Conservation (phyloP, 2,888 invertebrate species). For the Hyles lineata region DNA sequence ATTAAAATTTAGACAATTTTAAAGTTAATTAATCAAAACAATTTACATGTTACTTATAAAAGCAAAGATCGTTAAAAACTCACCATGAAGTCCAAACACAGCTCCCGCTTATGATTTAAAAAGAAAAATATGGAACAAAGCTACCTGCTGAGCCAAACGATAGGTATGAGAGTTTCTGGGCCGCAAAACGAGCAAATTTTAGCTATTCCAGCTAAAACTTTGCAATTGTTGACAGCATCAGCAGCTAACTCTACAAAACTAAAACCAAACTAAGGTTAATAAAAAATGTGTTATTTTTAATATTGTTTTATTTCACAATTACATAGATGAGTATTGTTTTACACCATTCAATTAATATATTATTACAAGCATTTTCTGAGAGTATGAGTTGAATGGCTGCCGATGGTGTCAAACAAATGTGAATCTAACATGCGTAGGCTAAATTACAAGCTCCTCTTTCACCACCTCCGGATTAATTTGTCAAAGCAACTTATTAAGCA, state of each 20-base stretch:
- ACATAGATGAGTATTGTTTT: background rate
- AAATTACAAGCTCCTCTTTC: background rate
- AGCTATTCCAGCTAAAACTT: too few species aligned
- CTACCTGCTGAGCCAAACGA: background rate
- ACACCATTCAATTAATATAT: too few species aligned
- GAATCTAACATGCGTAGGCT: background rate
- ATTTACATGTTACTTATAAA: background rate
- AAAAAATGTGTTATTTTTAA: slow-evolving; percentile 3
- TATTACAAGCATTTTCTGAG: background rate
- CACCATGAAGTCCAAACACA: background rate
- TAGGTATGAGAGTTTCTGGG: too few species aligned
- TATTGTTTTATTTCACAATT: slow-evolving; percentile 3
- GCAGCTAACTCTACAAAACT: slow-evolving; percentile 9
- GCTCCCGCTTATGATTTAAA: background rate
- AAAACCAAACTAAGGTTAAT: slow-evolving; percentile 12
- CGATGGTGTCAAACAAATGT: background rate
- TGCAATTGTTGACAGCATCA: slow-evolving; percentile 1
- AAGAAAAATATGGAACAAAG: background rate
- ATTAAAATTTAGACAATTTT: too few species aligned
- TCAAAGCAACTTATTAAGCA: too few species aligned
- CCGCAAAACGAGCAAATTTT: too few species aligned
- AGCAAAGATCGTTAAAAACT: background rate
- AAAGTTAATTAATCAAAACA: too few species aligned
- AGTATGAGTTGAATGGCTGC: background rate
- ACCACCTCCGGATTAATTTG: background rate